Evolutionary conservation across 2,113 vertebrate genomes (phyloP).

Genomic region (Balaenoptera acutorostrata): DNA sequence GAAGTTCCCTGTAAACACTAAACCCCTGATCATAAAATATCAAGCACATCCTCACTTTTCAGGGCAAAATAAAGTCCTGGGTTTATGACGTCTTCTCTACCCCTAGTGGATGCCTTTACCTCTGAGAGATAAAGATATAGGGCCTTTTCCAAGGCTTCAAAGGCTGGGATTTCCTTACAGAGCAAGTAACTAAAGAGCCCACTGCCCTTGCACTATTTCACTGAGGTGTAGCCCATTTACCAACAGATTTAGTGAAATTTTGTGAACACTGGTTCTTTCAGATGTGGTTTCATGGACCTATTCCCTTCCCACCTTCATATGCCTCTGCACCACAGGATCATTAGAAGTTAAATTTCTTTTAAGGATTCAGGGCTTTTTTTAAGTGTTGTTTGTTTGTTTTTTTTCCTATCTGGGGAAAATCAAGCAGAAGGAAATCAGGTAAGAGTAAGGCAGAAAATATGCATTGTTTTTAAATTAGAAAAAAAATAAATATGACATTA

Average conservation of each 20-base stretch:
- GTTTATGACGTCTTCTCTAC: neutral
- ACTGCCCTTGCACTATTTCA: neutral
- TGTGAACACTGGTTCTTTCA: neutral
- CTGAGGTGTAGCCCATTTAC: neutral
- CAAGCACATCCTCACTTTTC: neutral
- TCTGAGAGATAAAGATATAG: neutral
- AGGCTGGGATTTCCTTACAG: neutral
- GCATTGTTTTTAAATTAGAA: slow-evolving; percentile 1
- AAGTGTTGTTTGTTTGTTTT: neutral
- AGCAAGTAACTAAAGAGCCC: neutral
- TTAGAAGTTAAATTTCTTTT: neutral
- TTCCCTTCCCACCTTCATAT: neutral
- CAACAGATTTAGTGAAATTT: neutral
- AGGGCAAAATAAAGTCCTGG: slow-evolving; percentile 16
- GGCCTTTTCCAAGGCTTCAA: neutral
- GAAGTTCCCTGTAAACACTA: neutral
- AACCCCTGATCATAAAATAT: neutral
- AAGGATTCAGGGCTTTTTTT: neutral
- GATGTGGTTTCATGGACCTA: neutral
- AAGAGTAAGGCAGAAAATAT: slow-evolving; percentile 22
- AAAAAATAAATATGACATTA: neutral
- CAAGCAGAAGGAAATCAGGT: slow-evolving; percentile 7
- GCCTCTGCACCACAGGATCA: neutral
- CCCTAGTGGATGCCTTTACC: neutral
- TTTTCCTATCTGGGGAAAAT: neutral